A percentile compares a stretch with the other conserved stretches of the same genome.
Conservation (phyloP, 2,888 invertebrate species). For the Stramonita haemastoma region DNA sequence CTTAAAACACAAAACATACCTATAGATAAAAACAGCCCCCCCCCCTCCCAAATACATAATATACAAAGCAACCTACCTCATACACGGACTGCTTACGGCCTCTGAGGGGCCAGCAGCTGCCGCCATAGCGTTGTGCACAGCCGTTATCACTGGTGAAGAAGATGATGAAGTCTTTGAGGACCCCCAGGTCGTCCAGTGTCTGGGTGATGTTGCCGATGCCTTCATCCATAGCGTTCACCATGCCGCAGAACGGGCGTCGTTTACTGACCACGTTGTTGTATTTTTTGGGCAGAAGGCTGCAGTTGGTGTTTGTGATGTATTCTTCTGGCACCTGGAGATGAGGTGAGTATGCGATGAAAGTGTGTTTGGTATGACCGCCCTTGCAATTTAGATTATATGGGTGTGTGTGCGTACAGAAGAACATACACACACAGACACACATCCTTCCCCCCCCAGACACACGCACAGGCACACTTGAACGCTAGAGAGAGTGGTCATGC, state of each 20-base stretch:
- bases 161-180: conserved; percentile 88
- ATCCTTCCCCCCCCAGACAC: too few species aligned
- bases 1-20: too few species aligned
- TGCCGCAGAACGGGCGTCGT: conserved; percentile 40
- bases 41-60: too few species aligned
- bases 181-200: conserved; percentile 82
- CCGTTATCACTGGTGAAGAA: conserved; percentile 91
- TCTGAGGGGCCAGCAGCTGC: conserved; percentile 19
- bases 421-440: too few species aligned
- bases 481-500: too few species aligned
- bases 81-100: neutral
- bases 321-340: neutral
- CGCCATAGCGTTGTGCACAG: neutral
- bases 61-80: neutral
- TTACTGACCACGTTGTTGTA: neutral
- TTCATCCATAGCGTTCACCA: conserved; percentile 89
- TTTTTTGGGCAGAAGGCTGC: neutral
- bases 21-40: too few species aligned
- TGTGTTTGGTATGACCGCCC: too few species aligned
- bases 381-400: too few species aligned
- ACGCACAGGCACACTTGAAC: too few species aligned
- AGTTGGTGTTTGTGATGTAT: neutral
- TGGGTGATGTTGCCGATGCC: conserved; percentile 87
- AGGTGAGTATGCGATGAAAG: too few species aligned
- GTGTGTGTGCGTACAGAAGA: too few species aligned